These are phyloP conservation scores for Eretmochelys imbricata DNA, from an alignment of 2,113 vertebrate genomes.

Conservation along the genomic window DNA sequence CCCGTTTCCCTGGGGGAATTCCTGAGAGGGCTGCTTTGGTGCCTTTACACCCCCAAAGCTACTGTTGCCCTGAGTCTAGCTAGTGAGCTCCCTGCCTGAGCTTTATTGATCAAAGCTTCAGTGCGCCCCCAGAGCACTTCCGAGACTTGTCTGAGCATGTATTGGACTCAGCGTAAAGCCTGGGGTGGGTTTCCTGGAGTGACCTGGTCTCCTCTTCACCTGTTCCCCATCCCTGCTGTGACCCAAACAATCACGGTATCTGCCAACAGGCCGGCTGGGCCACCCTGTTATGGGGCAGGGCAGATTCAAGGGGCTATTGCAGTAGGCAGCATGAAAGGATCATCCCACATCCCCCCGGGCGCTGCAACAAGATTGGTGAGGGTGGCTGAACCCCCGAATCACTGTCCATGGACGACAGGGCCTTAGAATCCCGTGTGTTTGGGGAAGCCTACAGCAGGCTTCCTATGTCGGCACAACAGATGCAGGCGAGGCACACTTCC, in stretches of 20 bases:
- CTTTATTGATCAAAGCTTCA: not conserved
- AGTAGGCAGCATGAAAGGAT: not conserved
- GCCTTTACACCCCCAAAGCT: not conserved
- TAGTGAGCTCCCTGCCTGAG: not conserved
- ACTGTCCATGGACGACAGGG: not conserved
- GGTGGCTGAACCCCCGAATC: not conserved
- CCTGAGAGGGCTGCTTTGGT: not conserved
- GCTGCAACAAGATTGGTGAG: not conserved
- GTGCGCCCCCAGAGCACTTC: not conserved
- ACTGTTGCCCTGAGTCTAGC: not conserved
- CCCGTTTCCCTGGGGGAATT: not conserved
- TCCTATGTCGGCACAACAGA: not conserved
- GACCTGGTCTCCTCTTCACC: not conserved
- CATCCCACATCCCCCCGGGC: not conserved
- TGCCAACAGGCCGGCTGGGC: not conserved
- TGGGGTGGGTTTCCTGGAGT: not conserved
- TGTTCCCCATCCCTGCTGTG: not conserved
- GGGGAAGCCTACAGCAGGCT: not conserved
- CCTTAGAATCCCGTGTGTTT: not conserved
- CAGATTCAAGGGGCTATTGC: not conserved
- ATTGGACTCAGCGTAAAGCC: too few species aligned
- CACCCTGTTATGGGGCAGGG: not conserved
- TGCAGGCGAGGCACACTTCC: not conserved
- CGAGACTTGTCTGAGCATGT: not conserved
- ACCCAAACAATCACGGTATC: not conserved